phyloP scores from a whole-genome alignment of 2,113 vertebrate species.

The Microcebus lehilahytsara region DNA sequence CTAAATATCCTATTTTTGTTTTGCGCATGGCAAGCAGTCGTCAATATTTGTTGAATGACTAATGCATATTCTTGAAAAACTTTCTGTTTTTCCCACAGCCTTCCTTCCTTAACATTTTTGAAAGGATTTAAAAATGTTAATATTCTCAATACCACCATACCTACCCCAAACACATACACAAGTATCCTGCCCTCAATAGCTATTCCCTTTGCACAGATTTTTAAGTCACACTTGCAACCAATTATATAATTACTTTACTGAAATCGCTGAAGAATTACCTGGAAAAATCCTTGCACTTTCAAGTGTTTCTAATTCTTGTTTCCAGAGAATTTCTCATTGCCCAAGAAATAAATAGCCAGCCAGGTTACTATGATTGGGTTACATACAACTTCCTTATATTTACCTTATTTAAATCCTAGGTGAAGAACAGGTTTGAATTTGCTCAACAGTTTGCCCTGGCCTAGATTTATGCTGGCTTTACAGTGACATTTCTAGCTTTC shows the following conservation, averaged over 20 bases:
- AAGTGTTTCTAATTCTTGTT: background rate
- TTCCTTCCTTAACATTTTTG: background rate
- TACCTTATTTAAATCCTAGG: background rate
- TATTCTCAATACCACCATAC: background rate
- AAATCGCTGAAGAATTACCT: background rate
- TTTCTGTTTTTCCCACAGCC: background rate
- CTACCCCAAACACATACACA: background rate
- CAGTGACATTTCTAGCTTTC: conserved; percentile 28
- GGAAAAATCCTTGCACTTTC: background rate
- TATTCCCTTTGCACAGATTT: background rate
- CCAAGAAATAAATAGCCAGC: background rate
- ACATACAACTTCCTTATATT: background rate
- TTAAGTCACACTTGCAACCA: background rate
- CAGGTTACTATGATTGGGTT: background rate
- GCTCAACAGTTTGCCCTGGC: background rate
- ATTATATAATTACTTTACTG: background rate
- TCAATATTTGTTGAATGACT: background rate
- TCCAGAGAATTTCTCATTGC: background rate
- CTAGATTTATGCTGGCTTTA: conserved; percentile 33
- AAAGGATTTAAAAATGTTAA: background rate
- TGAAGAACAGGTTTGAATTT: background rate
- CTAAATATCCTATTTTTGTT: background rate
- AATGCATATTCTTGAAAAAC: background rate
- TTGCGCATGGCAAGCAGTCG: background rate
- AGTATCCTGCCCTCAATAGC: background rate